A percentile compares a stretch with the other conserved stretches of the same genome.
phyloP scores from a whole-genome alignment of 2,888 invertebrate genomes.

The Polydrusus tereticollis region DNA sequence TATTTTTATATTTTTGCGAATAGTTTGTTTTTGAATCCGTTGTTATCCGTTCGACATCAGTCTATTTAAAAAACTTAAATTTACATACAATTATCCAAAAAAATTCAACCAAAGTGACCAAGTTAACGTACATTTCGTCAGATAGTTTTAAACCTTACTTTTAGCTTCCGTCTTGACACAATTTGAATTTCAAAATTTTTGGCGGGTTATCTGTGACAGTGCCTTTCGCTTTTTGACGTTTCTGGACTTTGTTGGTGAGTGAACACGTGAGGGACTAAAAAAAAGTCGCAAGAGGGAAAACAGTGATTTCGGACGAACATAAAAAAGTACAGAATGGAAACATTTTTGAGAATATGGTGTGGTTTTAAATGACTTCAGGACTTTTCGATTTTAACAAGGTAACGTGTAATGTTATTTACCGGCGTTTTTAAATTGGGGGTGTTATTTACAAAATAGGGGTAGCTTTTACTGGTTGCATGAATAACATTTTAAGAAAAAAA shows the following conservation, averaged over 20 bases:
- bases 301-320: conserved; percentile 2
- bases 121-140: neutral
- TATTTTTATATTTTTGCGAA: conserved; percentile 34
- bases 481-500: no score
- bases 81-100: conserved; percentile 8
- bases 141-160: neutral
- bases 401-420: neutral
- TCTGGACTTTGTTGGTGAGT: conserved; percentile 35
- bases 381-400: conserved; percentile 6
- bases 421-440: neutral
- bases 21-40: conserved; percentile 36
- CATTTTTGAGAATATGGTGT: conserved; percentile 6
- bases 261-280: conserved; percentile 26
- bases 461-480: no score
- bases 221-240: conserved; percentile 26
- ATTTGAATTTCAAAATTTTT: conserved; percentile 16
- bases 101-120: neutral
- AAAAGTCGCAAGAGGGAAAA: neutral
- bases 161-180: neutral
- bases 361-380: conserved; percentile 6
- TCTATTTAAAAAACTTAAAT: conserved; percentile 2
- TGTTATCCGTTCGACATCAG: conserved; percentile 17
- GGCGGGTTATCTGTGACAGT: conserved; percentile 20
- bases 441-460: no score
- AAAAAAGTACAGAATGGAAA: neutral